Evolutionary conservation across 2,797 vertebrate species (phyloP), one percentile per base, ranked within the genome.

Genomic region (Ispidina lecontei): DNA sequence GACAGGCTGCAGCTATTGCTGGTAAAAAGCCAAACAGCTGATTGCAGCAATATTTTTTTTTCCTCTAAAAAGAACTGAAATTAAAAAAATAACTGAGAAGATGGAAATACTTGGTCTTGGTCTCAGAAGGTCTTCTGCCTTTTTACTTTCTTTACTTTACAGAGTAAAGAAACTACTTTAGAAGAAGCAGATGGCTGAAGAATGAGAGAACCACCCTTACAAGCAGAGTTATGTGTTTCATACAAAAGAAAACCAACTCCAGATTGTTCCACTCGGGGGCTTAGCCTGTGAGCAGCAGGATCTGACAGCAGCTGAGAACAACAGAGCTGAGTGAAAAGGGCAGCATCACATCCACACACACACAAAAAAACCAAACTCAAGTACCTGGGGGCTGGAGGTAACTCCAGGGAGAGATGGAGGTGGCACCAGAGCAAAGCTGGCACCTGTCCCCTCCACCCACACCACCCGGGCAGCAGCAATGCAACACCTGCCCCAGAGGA

Each of bases 181-280:
- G 79, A 56, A 83, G 11, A 21, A 84, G 72, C 64, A 93, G 91
- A 70, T 49, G 71, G 63, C 4, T 67, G 64, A 63, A 65, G 72
- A 64, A 68, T 15, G 28, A 63, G 41, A 82, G 55, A 72, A 49
- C 6, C 31, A 9, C 28, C 90, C 51, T 55, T 41, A 16, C 14
- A 63, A 73, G 64, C 75, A 64, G 67, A 72, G 64, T 54, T 79
- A 55, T 41, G 3, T 31, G 31, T 67, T 84, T 86, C 28, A 29
- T 23, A 60, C 20, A 19, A 69, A 35, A 51, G 77, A 55, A 84
- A 92, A 87, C 43, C 62, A 92, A 85, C 75, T 47, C 39, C 74
- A 70, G 52, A 71, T 49, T 39, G 8, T 12, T 59, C 26, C 44
- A 33, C 31, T 28, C 4, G 0, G 28, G 35, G 60, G 81, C 49